Evolutionary conservation across 2,797 vertebrate genomes (phyloP), one percentile per base, ranked within the genome.

Genomic region (Bryconaethiops microstoma): DNA sequence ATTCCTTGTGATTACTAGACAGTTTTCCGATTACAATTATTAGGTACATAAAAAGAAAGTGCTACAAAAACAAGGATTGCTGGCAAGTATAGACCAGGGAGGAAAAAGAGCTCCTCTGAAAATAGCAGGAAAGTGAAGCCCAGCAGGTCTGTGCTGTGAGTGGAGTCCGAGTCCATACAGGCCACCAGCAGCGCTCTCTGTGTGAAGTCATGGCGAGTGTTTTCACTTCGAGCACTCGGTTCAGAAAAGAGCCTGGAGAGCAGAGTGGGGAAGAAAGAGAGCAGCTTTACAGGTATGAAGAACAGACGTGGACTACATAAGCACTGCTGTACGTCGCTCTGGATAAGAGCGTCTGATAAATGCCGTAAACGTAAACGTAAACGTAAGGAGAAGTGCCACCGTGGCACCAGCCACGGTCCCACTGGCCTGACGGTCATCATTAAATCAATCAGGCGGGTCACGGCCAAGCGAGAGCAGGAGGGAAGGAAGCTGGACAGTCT

Each of bases 361-460:
- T 29, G 29, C 3, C 29, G 29, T 29, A 29, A 29, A 29, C 29
- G 3, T 29, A 29, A 29, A 3, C n/a, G n/a, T 65, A 54, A 62
- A 35, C 65, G 73, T 76, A n/a, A 42, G 29, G 29, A 29, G 29
- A 29, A 29, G 29, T 25, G 19, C 68, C 14, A 19, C 12, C 57
- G 62, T 68, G 57, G 71, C 76, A 62, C 63, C 42, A 59, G 50
- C 57, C 62, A 45, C 74, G 29, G 57, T n/a, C 57, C 48, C 60
- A 62, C 62, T 77, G 52, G 69, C 59, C 55, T 17, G 59, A 40
- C 73, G 83, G 71, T 78, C 81, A 75, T 40, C 68, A 72, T 59
- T 54, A 82, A 84, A 82, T 75, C 77, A 64, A 42, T 79, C 42
- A 65, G 72, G 39, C 70, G 78, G 74, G 78, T 78, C 76, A 78